Percentiles rank a stretch among this genome's conserved stretches.
Conservation (phyloP, 2,113 vertebrate species). For the Phylloscopus trochilus region DNA sequence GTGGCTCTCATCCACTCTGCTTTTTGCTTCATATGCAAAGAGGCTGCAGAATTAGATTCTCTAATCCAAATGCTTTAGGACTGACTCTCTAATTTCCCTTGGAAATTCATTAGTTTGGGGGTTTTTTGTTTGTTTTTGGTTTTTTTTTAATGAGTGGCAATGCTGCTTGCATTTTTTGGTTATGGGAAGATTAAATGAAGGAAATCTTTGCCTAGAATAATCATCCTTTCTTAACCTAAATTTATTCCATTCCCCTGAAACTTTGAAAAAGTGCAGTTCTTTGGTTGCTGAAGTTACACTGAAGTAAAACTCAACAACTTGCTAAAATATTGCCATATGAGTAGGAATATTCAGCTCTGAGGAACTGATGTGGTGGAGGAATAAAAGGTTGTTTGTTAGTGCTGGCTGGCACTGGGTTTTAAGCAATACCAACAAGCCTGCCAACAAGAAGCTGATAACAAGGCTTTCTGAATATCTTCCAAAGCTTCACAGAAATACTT, state of each 20-base stretch:
- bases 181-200: conserved; percentile 65
- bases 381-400: conserved; percentile 71
- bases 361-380: conserved; percentile 46
- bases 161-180: conserved; percentile 58
- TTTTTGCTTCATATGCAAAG: conserved; percentile 33
- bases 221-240: conserved; percentile 52
- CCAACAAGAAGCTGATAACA: conserved; percentile 70
- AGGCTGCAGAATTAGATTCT: conserved; percentile 44
- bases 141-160: conserved; percentile 41
- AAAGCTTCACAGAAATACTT: conserved; percentile 60
- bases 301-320: conserved; percentile 68
- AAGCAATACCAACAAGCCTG: conserved; percentile 43
- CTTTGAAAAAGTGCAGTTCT: conserved; percentile 50
- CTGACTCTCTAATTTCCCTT: conserved; percentile 64
- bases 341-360: conserved; percentile 48
- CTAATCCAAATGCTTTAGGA: conserved; percentile 56
- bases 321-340: conserved; percentile 72
- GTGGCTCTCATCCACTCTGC: neutral
- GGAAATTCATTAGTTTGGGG: conserved; percentile 57
- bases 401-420: conserved; percentile 52
- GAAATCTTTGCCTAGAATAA: conserved; percentile 67
- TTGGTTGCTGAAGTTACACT: conserved; percentile 59
- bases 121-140: neutral
- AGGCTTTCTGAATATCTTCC: conserved; percentile 67
- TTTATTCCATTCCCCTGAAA: conserved; percentile 57